phyloP scores from a whole-genome alignment of 2,888 invertebrate genomes.

The Cynaeus angustus region DNA sequence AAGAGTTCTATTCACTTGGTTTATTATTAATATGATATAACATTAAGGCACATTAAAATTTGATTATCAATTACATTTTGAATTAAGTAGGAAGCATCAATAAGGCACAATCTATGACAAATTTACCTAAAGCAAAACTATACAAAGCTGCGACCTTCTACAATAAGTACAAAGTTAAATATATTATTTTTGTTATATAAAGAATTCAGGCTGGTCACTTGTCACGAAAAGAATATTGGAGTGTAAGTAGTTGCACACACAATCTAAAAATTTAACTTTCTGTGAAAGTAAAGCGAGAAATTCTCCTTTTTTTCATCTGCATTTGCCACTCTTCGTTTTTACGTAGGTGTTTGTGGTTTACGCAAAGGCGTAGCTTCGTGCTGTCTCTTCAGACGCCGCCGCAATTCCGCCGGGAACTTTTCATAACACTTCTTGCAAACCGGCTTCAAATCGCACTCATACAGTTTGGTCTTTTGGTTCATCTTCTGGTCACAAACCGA shows the following conservation, averaged over 20 bases:
- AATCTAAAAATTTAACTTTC: too few species aligned
- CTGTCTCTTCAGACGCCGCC: slow-evolving; percentile 92
- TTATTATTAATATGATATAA: background rate
- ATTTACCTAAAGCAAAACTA: background rate
- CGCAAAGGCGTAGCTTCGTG: slow-evolving; percentile 84
- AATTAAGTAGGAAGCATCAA: too few species aligned
- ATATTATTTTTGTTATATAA: too few species aligned
- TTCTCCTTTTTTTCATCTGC: too few species aligned
- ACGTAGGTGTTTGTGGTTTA: slow-evolving; percentile 58
- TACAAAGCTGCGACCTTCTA: too few species aligned
- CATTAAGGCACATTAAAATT: slow-evolving; percentile 13
- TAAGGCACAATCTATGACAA: too few species aligned
- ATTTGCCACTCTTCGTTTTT: slow-evolving; percentile 5
- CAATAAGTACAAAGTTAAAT: too few species aligned
- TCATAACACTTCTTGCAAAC: slow-evolving; percentile 99
- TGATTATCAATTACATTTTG: slow-evolving; percentile 3
- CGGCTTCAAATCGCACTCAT: slow-evolving; percentile 98
- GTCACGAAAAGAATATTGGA: too few species aligned
- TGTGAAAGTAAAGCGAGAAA: too few species aligned
- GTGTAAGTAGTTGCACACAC: too few species aligned
- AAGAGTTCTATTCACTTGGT: too few species aligned
- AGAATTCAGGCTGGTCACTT: too few species aligned
- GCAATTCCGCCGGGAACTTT: slow-evolving; percentile 93
- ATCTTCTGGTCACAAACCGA: slow-evolving; percentile 96
- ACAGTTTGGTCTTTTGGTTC: slow-evolving; percentile 98